Conservation (phyloP, 2,113 vertebrate species). For the Haplochromis vanheusdeni region DNA sequence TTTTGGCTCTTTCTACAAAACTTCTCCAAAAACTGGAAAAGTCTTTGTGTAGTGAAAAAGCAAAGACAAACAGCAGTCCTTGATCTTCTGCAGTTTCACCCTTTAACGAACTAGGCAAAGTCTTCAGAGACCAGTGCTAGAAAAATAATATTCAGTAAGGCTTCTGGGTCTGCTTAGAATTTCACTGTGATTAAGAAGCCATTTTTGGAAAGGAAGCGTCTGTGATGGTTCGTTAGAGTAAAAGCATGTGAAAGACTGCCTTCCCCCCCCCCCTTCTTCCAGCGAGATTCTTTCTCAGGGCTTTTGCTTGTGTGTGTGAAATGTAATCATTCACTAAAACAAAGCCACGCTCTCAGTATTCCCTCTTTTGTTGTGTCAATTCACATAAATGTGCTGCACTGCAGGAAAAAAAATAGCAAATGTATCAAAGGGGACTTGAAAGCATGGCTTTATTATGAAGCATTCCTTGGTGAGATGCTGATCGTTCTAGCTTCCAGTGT, state of each 20-base stretch:
- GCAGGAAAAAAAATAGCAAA: background rate
- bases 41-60: background rate
- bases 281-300: background rate
- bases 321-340: background rate
- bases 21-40: background rate
- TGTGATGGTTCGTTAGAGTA: background rate
- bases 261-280: background rate
- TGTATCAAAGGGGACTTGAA: background rate
- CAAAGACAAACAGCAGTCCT: background rate
- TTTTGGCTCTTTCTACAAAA: background rate
- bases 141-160: background rate
- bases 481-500: background rate
- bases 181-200: background rate
- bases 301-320: background rate
- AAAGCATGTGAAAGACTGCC: background rate
- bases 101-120: background rate
- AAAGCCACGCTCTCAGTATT: background rate
- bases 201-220: background rate
- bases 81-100: slow-evolving; percentile 10
- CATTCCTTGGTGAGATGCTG: background rate
- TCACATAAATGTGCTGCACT: background rate
- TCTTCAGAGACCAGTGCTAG: slow-evolving; percentile 8
- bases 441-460: background rate
- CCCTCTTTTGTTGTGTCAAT: background rate
- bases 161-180: background rate